These are phyloP conservation scores for Mnemiopsis leidyi DNA, from an alignment of 37 sponge, comb jelly and placozoan species.

Conservation along the genomic window DNA sequence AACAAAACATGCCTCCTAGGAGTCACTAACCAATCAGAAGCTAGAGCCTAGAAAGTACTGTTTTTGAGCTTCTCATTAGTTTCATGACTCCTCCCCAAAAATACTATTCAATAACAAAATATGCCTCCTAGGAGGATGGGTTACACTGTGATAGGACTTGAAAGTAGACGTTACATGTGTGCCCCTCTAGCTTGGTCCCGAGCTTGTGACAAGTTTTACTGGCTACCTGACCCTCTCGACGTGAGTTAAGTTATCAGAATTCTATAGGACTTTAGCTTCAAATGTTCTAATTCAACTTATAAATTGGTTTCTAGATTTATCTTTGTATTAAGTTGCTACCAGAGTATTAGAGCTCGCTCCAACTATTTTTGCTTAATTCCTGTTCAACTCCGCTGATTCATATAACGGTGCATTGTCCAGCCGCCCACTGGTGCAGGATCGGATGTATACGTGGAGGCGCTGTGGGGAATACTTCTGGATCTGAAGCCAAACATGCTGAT, in stretches of 20 bases:
- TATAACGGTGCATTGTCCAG: neutral
- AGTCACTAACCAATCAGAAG: neutral
- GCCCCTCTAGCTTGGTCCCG: slow-evolving; percentile 58
- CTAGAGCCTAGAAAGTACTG: neutral
- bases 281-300: too few species aligned
- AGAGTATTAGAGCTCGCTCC: too few species aligned
- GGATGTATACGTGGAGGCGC: slow-evolving; percentile 13
- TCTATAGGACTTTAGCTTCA: too few species aligned
- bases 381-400: too few species aligned
- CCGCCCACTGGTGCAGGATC: slow-evolving; percentile 31
- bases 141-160: slow-evolving; percentile 48
- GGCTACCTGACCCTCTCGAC: slow-evolving; percentile 55
- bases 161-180: slow-evolving; percentile 58
- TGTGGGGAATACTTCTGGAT: slow-evolving; percentile 31
- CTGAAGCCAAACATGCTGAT: slow-evolving; percentile 41
- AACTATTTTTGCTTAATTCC: too few species aligned
- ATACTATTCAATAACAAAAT: too few species aligned
- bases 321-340: too few species aligned
- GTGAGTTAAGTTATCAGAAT: slow-evolving; percentile 5
- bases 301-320: too few species aligned
- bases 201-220: slow-evolving; percentile 51
- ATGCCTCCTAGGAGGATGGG: slow-evolving; percentile 25
- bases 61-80: neutral
- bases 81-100: too few species aligned
- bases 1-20: too few species aligned